Conservation (phyloP, 2,797 vertebrate species). For the Enteromius afrohamiltoni region DNA sequence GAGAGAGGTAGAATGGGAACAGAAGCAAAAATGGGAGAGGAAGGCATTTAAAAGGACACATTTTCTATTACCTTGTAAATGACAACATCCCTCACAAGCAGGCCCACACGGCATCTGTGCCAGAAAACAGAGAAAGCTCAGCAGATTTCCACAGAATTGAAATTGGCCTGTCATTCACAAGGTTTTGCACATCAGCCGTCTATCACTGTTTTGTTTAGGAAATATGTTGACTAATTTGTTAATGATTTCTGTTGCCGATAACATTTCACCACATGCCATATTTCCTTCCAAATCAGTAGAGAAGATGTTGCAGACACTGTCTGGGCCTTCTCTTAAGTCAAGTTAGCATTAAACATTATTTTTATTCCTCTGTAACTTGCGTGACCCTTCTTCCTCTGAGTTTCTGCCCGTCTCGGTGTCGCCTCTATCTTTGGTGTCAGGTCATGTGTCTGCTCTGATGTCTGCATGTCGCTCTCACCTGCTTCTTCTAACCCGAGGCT, state of each 20-base stretch:
- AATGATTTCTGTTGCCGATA: background rate
- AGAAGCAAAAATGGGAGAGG: background rate
- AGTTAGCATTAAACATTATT: background rate
- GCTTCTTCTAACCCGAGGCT: constrained; percentile 47
- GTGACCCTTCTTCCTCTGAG: constrained; percentile 25
- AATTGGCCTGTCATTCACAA: background rate
- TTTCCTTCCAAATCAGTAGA: background rate
- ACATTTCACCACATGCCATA: background rate
- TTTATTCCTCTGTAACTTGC: constrained; percentile 12
- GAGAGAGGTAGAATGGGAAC: background rate
- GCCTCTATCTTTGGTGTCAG: constrained; percentile 14
- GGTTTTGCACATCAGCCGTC: background rate
- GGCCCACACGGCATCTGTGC: background rate
- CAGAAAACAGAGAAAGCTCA: background rate
- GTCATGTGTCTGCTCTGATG: constrained; percentile 43
- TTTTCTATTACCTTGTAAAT: constrained; percentile 13
- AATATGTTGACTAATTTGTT: background rate
- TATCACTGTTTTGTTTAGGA: background rate
- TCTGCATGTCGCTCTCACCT: constrained; percentile 44
- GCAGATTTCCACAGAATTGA: background rate
- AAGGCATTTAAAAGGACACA: constrained; percentile 6
- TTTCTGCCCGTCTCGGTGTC: constrained; percentile 3
- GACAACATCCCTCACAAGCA: background rate
- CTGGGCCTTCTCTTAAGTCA: background rate
- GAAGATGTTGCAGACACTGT: background rate